Evolutionary conservation across 2,113 vertebrate genomes (phyloP).

Genomic region (Orycteropus afer): DNA sequence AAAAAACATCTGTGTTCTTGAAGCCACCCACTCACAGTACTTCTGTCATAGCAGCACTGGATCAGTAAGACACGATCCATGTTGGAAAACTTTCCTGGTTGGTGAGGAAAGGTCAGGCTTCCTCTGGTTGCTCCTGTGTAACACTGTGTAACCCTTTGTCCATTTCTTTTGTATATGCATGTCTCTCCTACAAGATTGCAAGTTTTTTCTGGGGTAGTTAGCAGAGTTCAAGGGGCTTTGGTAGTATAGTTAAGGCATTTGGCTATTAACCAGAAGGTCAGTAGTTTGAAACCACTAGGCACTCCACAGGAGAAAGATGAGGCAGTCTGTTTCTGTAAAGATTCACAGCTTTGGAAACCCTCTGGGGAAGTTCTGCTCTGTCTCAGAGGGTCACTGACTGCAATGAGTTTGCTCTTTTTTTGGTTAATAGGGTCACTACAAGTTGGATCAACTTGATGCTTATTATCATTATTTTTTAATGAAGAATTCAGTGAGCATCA

Average conservation of each 20-base stretch:
- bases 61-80: too few species aligned
- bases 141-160: not conserved
- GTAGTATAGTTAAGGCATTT: not conserved
- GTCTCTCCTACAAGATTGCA: not conserved
- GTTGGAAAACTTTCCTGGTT: not conserved
- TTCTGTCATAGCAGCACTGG: too few species aligned
- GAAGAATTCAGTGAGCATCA: not conserved
- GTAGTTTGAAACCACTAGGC: not conserved
- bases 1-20: too few species aligned
- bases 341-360: not conserved
- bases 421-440: too few species aligned
- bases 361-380: not conserved
- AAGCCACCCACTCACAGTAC: too few species aligned
- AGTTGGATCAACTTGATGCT: too few species aligned
- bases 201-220: not conserved
- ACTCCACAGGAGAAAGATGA: not conserved
- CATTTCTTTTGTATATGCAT: not conserved
- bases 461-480: not conserved
- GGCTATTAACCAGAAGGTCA: not conserved
- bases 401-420: not conserved
- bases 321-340: not conserved
- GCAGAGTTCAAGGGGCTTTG: not conserved
- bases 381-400: not conserved
- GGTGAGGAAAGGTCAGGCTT: not conserved
- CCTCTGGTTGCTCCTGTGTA: too few species aligned